These are phyloP conservation scores for Molorchus minor DNA, from an alignment of 2,888 invertebrate genomes.

Conservation along the genomic window DNA sequence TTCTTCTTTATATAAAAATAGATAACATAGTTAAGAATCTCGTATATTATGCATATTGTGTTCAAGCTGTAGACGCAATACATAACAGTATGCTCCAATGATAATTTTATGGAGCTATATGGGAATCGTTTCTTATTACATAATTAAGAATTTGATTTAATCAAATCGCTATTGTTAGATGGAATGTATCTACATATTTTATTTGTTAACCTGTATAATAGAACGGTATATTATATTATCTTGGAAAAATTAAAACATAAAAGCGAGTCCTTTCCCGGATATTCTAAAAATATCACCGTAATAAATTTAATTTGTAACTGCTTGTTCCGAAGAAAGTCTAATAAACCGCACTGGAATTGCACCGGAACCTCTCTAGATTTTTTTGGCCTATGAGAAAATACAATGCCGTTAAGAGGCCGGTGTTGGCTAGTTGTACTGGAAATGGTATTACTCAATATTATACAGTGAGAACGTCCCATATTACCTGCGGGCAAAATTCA, in stretches of 20 bases:
- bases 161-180: no score
- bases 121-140: not conserved
- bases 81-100: not conserved
- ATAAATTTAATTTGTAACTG: slow-evolving; percentile 1
- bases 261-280: slow-evolving; percentile 13
- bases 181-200: not conserved
- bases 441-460: no score
- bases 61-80: not conserved
- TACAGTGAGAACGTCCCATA: no score
- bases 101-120: slow-evolving; percentile 1
- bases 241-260: not conserved
- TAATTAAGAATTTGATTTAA: not conserved
- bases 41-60: slow-evolving; percentile 2
- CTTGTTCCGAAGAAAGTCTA: not conserved
- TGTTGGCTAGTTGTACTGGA: no score
- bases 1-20: not conserved
- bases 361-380: not conserved
- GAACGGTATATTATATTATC: not conserved
- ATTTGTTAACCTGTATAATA: not conserved
- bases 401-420: no score
- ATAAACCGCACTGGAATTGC: not conserved
- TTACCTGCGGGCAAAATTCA: no score
- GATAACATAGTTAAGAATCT: slow-evolving; percentile 1
- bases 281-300: slow-evolving; percentile 2
- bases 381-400: no score